A percentile compares a stretch with the other conserved stretches of the same genome.
Evolutionary conservation across 2,797 vertebrate species (phyloP).

Genomic region (Falco concolor): DNA sequence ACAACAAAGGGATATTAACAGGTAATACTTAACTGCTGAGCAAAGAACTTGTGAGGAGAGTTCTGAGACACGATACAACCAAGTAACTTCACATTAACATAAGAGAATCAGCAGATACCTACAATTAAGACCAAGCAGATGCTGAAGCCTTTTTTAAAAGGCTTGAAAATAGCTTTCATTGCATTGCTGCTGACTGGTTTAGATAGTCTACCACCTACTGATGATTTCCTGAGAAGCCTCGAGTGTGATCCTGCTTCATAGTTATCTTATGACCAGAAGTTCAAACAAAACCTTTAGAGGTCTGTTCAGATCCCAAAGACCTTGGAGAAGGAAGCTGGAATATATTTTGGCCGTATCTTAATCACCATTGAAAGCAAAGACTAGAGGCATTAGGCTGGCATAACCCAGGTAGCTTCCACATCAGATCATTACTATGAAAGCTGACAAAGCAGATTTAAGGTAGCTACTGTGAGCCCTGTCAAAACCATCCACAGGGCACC

Average conservation of each 20-base stretch:
- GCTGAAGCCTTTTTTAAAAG: neutral
- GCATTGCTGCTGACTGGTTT: neutral
- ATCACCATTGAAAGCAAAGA: neutral
- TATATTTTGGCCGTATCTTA: neutral
- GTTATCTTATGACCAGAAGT: neutral
- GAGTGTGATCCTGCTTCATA: neutral
- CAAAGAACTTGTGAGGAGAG: neutral
- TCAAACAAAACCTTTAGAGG: neutral
- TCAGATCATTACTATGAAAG: neutral
- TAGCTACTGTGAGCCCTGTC: neutral
- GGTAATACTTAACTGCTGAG: neutral
- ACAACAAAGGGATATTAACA: neutral
- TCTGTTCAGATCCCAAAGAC: neutral
- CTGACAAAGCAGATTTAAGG: neutral
- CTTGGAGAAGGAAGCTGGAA: neutral
- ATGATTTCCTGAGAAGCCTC: neutral
- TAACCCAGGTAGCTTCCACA: neutral
- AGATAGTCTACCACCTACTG: neutral
- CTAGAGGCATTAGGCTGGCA: neutral
- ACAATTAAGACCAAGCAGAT: neutral
- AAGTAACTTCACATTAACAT: neutral
- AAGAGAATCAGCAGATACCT: neutral
- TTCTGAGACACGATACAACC: neutral
- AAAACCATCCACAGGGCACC: neutral
- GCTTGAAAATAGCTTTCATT: neutral